Conservation (phyloP, 1,140 invertebrate species). For the Teleogryllus occipitalis region DNA sequence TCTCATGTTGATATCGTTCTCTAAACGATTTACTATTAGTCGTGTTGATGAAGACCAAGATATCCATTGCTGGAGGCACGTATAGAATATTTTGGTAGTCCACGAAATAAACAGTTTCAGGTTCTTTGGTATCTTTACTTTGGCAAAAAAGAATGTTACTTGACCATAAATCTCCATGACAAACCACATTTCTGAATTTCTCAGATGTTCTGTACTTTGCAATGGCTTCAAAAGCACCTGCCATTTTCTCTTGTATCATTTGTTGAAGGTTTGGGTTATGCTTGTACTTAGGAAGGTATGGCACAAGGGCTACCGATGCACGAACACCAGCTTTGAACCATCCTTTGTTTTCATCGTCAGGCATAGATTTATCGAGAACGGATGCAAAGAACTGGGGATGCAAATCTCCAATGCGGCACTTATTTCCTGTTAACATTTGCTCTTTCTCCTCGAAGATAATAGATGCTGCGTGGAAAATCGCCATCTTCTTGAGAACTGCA, state of each 20-base stretch:
- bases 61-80: background rate
- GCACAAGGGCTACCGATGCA: background rate
- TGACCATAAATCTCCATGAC: background rate
- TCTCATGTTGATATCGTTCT: background rate
- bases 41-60: background rate
- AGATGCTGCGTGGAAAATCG: background rate
- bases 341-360: background rate
- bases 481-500: background rate
- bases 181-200: background rate
- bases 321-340: background rate
- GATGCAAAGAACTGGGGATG: background rate
- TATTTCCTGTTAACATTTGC: background rate
- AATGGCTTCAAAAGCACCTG: background rate
- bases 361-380: background rate
- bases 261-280: background rate
- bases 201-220: background rate
- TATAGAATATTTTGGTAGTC: background rate
- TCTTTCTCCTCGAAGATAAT: slow-evolving; percentile 1
- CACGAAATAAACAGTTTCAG: background rate
- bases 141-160: background rate
- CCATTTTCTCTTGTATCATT: background rate
- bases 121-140: background rate
- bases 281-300: background rate
- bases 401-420: background rate
- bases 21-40: background rate